These are phyloP conservation scores for Aphaenogaster ashmeadi DNA, from an alignment of 1,140 invertebrate genomes.

Conservation along the genomic window DNA sequence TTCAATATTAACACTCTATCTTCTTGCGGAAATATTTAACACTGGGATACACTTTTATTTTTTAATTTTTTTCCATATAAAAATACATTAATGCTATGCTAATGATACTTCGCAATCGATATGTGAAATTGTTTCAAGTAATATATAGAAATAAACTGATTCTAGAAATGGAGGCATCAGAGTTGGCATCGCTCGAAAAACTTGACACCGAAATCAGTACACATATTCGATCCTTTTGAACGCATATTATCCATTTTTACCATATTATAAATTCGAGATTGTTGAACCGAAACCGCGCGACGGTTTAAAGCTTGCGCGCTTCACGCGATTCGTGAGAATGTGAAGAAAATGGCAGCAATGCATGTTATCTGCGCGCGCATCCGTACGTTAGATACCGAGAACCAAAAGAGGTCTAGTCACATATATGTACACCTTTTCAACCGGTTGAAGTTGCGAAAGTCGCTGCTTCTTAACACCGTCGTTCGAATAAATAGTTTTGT, in stretches of 20 bases:
- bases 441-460: too few relatives aligned
- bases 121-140: background rate
- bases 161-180: background rate
- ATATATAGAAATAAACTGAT: background rate
- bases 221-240: background rate
- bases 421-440: too few relatives aligned
- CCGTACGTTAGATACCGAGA: too few relatives aligned
- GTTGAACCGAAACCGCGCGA: too few relatives aligned
- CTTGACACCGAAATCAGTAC: background rate
- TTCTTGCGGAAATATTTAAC: background rate
- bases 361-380: too few relatives aligned
- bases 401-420: too few relatives aligned
- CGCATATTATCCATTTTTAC: background rate
- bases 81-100: background rate
- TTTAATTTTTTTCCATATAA: background rate
- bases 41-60: background rate
- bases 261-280: too few relatives aligned
- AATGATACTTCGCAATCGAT: background rate
- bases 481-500: too few relatives aligned
- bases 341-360: too few relatives aligned
- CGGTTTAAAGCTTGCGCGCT: too few relatives aligned
- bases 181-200: background rate
- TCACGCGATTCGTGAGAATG: too few relatives aligned
- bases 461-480: too few relatives aligned
- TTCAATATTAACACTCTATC: background rate